phyloP scores from a whole-genome alignment of 2,797 vertebrate genomes.

The Fundulus diaphanus region DNA sequence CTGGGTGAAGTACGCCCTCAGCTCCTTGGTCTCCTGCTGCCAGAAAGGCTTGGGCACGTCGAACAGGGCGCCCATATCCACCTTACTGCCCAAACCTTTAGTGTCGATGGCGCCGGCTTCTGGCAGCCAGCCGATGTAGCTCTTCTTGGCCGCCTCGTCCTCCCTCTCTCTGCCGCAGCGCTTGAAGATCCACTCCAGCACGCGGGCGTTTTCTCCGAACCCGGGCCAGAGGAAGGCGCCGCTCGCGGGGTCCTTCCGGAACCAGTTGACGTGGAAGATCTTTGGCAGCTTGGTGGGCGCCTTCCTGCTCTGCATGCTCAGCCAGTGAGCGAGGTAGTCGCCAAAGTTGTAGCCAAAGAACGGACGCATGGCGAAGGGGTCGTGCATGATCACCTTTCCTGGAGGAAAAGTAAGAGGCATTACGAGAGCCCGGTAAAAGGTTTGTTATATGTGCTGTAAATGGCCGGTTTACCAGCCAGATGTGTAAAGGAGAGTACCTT shows the following conservation, averaged over 20 bases:
- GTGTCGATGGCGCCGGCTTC: slow-evolving; percentile 84
- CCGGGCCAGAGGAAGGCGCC: slow-evolving; percentile 92
- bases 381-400: slow-evolving; percentile 92
- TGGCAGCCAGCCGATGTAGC: slow-evolving; percentile 86
- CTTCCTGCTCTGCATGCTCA: slow-evolving; percentile 86
- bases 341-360: slow-evolving; percentile 97
- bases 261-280: slow-evolving; percentile 97
- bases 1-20: slow-evolving; percentile 86
- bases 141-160: slow-evolving; percentile 80
- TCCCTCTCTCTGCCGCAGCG: slow-evolving; percentile 84
- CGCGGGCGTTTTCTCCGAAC: slow-evolving; percentile 91
- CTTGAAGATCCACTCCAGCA: slow-evolving; percentile 92
- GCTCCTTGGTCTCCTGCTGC: slow-evolving; percentile 86
- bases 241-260: slow-evolving; percentile 81
- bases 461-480: not conserved
- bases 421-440: not conserved
- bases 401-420: not conserved
- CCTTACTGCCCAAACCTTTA: slow-evolving; percentile 74
- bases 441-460: not conserved
- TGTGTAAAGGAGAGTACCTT: slow-evolving; percentile 76
- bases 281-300: slow-evolving; percentile 84
- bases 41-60: slow-evolving; percentile 88
- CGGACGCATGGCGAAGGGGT: slow-evolving; percentile 94
- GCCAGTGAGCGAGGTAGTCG: slow-evolving; percentile 90
- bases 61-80: slow-evolving; percentile 84